Base-by-base conservation (phyloP, 2,888 invertebrate genomes). In the Ormyrus thymus region DNA sequence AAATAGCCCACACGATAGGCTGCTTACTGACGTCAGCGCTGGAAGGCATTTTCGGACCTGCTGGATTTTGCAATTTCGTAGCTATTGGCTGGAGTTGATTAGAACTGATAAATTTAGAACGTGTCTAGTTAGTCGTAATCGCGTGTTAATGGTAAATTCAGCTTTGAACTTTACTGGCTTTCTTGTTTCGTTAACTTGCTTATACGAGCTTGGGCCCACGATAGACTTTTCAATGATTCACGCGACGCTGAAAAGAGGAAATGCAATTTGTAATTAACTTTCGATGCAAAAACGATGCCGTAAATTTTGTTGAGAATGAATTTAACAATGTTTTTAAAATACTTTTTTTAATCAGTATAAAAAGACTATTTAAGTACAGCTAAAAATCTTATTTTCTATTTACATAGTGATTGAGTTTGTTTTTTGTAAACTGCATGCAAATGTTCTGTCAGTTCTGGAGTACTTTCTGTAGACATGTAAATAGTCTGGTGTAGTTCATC, bases 401-500 rank as follows among this genome's bases (percentile, higher is more conserved):
- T 72, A 78, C 45, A 15, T 29, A 48, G 15, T 7, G 74, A 9
- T 48, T 55, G 13, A 53, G 79, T 15, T 58, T 70, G 29, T 48
- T 81, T 81, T 80, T 69, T 79, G 85, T 93, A 93, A 58, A 90
- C 86, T 6, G 92, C 92, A 68, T 88, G 89, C 70, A 93, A 89
- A 89, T 93, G 93, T 82, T 92, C 91, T 1, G 91, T 91, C 76
- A 93, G 61, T 53, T 84, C 83, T 0, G 91, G 90, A 9, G 92
- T 92, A 7, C 86, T 90, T n/a, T 91, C 90, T 0, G 93, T 93
- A 59, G 92, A 92, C 93, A 93, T 93, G 58, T 82, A 90, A 8
- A 93, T 69, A 45, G 88, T 87, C 0, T 92, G 87, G 83, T 92
- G 90, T 78, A 93, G 85, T 62, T 13, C 58, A 68, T 85, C 78